Evolutionary conservation across 2,888 invertebrate species (phyloP), one percentile per base, ranked within the genome.

Genomic region (Rhamphomyia laevipes): DNA sequence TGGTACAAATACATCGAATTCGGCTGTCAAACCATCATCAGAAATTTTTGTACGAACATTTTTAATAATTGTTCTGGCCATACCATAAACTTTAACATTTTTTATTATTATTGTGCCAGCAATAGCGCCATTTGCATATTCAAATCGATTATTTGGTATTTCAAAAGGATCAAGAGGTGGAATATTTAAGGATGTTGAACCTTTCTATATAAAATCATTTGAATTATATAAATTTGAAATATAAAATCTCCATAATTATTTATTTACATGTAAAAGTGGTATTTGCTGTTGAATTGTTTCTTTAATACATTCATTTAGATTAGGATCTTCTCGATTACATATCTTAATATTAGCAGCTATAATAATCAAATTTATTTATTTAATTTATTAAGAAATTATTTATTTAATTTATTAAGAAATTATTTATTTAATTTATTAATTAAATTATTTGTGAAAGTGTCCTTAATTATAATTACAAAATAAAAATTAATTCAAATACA

Each of bases 241-340:
- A 41, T 37, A 35, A 10, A 45, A 17, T 37, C n/a, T n/a, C n/a
- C n/a, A n/a, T n/a, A n/a, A 40, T 11, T 13, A 61, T 51, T 30
- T 10, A 10, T 10, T 50, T 52, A 60, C 57, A 41, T 57, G 54
- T 15, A 67, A 54, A 35, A 66, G 64, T 10, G 64, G 65, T 15
- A 78, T 57, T 35, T 77, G 73, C 13, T 68, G 60, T 59, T 76
- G 74, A 4, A 80, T 69, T 3, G 76, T 75, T 13, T 76, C 74
- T 49, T 72, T 68, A 27, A 81, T 63, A 57, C 81, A 82, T 46
- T 76, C 74, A 58, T 77, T 77, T 12, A 78, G 68, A 42, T 80
- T 74, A n/a, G 72, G 69, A 46, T 77, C 75, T 57, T 73, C 72
- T 53, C 77, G 71, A 45, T 71, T 67, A 59, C 81, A 81, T 47